Conservation (phyloP, 2,797 vertebrate species). For the Acanthurus lineatus region DNA sequence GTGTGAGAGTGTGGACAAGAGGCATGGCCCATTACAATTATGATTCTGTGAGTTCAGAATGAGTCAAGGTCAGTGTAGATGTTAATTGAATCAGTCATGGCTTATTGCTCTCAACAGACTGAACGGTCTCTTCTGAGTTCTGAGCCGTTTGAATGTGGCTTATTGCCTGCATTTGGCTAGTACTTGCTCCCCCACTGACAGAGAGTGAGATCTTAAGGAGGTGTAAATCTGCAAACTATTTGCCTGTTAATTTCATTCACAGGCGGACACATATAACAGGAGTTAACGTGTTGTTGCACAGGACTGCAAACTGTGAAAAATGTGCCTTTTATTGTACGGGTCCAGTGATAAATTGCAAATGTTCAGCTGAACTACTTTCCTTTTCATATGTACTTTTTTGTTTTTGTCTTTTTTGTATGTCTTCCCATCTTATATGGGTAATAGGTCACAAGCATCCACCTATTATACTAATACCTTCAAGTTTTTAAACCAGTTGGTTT, state of each 20-base stretch:
- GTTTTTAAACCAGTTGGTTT: slow-evolving; percentile 43
- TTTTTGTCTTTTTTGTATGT: background rate
- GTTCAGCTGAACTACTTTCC: background rate
- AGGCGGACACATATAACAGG: background rate
- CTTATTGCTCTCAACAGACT: slow-evolving; percentile 36
- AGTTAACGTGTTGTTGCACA: background rate
- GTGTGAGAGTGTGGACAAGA: slow-evolving; percentile 58
- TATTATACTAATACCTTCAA: slow-evolving; percentile 46
- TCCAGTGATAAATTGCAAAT: slow-evolving; percentile 11
- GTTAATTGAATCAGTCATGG: slow-evolving; percentile 64
- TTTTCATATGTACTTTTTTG: background rate
- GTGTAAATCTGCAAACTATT: slow-evolving; percentile 27
- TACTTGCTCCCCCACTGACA: slow-evolving; percentile 4
- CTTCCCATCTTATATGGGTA: slow-evolving; percentile 26
- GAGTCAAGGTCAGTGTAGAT: slow-evolving; percentile 60
- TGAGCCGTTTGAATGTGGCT: slow-evolving; percentile 40
- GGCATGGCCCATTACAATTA: slow-evolving; percentile 35
- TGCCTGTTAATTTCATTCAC: slow-evolving; percentile 28
- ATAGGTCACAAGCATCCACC: slow-evolving; percentile 33
- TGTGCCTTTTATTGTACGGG: slow-evolving; percentile 14
- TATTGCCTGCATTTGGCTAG: slow-evolving; percentile 28
- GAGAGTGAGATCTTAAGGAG: slow-evolving; percentile 21
- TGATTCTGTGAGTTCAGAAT: slow-evolving; percentile 53
- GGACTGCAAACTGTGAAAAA: slow-evolving; percentile 10
- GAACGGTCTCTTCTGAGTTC: slow-evolving; percentile 22